phyloP scores from a whole-genome alignment of 1,140 invertebrate species.

The Harpegnathos saltator region DNA sequence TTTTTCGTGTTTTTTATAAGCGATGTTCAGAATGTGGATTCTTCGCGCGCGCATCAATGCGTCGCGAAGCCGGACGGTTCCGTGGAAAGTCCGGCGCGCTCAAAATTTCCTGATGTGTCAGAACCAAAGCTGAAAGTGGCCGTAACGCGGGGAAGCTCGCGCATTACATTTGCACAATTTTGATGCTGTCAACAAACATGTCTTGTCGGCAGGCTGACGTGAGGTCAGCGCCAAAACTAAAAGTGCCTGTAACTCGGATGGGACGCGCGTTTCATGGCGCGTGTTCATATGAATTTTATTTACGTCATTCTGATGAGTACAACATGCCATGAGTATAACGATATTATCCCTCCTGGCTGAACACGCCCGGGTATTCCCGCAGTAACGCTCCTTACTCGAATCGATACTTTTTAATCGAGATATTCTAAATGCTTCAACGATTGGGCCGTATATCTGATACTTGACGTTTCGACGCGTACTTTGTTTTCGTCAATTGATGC shows the following conservation, averaged over 20 bases:
- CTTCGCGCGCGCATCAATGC: neutral
- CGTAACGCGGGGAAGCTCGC: conserved; percentile 3
- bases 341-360: neutral
- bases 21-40: neutral
- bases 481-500: neutral
- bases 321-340: neutral
- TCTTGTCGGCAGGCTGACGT: conserved; percentile 9
- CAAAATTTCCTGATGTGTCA: conserved; percentile 44
- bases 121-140: conserved; percentile 38
- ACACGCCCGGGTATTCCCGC: neutral
- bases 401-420: neutral
- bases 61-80: neutral
- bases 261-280: neutral
- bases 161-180: conserved; percentile 40
- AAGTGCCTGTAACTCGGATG: conserved; percentile 36
- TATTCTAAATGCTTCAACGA: neutral
- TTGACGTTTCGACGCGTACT: neutral
- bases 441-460: neutral
- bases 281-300: conserved; percentile 24
- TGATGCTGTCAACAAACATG: conserved; percentile 40
- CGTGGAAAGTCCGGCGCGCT: neutral
- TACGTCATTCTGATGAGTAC: conserved; percentile 12
- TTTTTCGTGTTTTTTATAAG: neutral
- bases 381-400: neutral
- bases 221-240: conserved; percentile 37